Base-by-base conservation (phyloP, 1,140 invertebrate genomes). In the Diabrotica undecimpunctata region DNA sequence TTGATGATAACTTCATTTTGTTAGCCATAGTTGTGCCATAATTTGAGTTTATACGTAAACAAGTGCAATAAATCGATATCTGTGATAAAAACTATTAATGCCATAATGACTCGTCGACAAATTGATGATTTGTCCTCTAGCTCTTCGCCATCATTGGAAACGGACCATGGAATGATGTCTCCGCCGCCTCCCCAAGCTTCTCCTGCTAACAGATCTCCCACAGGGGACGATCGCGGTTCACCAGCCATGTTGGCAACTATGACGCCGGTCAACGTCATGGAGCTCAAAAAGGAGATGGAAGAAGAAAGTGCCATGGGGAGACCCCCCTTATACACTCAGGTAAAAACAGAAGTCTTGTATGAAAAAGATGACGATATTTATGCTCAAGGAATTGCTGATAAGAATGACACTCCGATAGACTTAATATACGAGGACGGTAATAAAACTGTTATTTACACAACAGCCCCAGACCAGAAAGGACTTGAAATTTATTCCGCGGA, bases 391-490 rank as follows among this genome's bases (percentile, higher is more conserved):
- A 84, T 86, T 70, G 81, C 85, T n/a, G 85, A 86, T 41, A 87
- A 78, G 80, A 75, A 87, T 74, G 81, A 88, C 79, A 86, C 87
- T 50, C 88, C 87, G 65, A 90, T 91, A 71, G 90, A 91, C 79
- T 79, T 91, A 61, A 91, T 91, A 70, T 91, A 91, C 77, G 89
- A 90, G 74, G 90, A 91, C 69, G 90, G 89, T 36, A 90, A 90
- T 74, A 90, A 91, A 74, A 91, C 89, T 0, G 88, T 91, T 25
- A 90, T 90, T 74, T 91, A 91, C 71, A 91, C 90, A 11, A 90
- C 89, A 50, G 85, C 86, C 0, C 61, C 78, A 14, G 81, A 83
- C 64, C 81, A 80, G 68, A 79, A 82, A 77, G 77, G 79, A 39
- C 66, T 81, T 53, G 73, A 80, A 73, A 79, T 85, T 64, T 77